Evolutionary conservation across 2,888 invertebrate genomes (phyloP), one percentile per base, ranked within the genome.

Genomic region (Rhingia rostrata): DNA sequence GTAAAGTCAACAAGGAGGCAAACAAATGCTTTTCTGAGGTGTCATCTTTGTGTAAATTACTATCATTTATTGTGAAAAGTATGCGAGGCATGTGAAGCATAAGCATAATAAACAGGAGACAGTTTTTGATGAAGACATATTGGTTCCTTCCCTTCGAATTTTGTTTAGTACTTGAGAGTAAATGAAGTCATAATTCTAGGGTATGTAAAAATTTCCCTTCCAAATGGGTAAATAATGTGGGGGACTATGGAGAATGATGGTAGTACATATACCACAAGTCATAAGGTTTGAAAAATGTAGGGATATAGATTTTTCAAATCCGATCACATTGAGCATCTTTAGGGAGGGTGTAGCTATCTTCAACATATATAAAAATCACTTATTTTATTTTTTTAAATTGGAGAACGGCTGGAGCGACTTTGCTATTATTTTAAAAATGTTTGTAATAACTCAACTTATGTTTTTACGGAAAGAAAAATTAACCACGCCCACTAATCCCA

Each of bases 61-160:
- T 60, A 49, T 49, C 58, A 60, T 64, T 49, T 64, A 37, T 58
- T 54, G 2, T 3, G 30, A 39, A 14, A 70, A 33, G 32, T 12
- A 70, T 32, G 47, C 9, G 39, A 49, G 45, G 45, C 47, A 33
- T 73, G n/a, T 49, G 33, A n/a, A 30, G 4, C 30, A 49, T 10
- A 41, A 33, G 12, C 47, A 66, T 58, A 58, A 14, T 41, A 54
- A 58, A 35, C 9, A 53, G 22, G 22, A 60, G 51, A 51, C 49
- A 43, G 51, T 60, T 60, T 75, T 60, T 49, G 63, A 73, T 54
- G 73, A 63, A 73, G 75, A 60, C 75, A 60, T 51, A 75, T 67
- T 67, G 58, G 37, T 60, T 58, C 10, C 35, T 74, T 53, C 30
- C 47, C 22, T 35, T 56, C 45, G 39, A 6, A 41, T 49, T 49